These are phyloP conservation scores for Lottia gigantea DNA, from an alignment of 2,888 invertebrate species.

Conservation along the genomic window DNA sequence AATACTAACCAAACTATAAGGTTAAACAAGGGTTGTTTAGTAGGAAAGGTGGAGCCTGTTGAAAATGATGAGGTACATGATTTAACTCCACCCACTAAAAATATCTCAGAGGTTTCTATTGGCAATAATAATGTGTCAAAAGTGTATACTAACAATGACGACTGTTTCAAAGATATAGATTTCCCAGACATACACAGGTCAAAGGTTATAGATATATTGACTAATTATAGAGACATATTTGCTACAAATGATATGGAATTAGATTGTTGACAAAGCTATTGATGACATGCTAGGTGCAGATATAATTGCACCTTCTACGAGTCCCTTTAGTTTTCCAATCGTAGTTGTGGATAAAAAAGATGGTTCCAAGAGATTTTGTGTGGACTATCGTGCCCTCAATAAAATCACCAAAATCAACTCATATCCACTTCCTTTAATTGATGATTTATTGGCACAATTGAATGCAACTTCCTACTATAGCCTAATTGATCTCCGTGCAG, in stretches of 20 bases:
- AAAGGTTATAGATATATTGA: not conserved
- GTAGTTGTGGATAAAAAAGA: not conserved
- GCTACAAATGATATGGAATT: too few relatives aligned
- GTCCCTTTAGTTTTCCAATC: not conserved
- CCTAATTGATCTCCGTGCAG: constrained; percentile 24
- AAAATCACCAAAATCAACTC: constrained; percentile 25
- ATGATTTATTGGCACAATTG: constrained; percentile 24
- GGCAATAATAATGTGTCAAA: too few relatives aligned
- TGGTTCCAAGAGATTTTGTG: not conserved
- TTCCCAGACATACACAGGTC: not conserved
- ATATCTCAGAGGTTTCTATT: not conserved
- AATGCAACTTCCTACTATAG: constrained; percentile 20
- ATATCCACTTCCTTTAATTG: constrained; percentile 28
- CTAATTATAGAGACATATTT: not conserved
- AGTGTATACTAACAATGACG: too few relatives aligned
- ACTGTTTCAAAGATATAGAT: too few relatives aligned
- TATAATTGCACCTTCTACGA: not conserved
- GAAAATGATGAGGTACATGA: not conserved
- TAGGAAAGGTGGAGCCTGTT: too few relatives aligned
- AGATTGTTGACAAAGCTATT: too few relatives aligned
- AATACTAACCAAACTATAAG: not conserved
- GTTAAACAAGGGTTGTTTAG: too few relatives aligned
- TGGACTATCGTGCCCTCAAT: constrained; percentile 16
- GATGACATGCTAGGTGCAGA: not conserved
- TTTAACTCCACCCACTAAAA: not conserved